Base-by-base conservation (phyloP, 2,888 invertebrate species). In the Parasteatoda lunata region DNA sequence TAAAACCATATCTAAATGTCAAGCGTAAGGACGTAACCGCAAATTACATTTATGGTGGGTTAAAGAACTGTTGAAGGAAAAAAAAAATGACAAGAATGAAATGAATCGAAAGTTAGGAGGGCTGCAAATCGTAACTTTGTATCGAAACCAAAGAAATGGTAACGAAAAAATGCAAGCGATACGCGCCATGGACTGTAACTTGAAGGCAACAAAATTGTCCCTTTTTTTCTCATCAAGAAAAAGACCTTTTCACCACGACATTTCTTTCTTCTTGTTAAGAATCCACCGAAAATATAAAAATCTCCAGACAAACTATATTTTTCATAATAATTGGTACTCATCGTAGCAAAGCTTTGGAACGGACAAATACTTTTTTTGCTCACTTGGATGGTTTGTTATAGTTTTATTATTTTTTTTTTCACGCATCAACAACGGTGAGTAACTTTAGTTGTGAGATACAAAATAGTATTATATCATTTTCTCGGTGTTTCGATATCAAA, bases 101-200 rank as follows among this genome's bases (percentile, higher is more conserved):
- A 52, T 59, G 65, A 71, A 48, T 48, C 5, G 15, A 48, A 59
- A 64, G 49, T 66, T 68, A 59, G 59, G 7, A 47, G 65, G 47
- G 45, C 30, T 45, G 5, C 47, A n/a, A 72, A 15, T 78, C 48
- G 64, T 48, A 64, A 85, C 76, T 85, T 85, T 85, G 85, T 77
- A 68, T 69, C 77, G 68, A 77, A 76, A 80, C 49, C 54, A 84
- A 59, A 77, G 49, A 72, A 47, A 48, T 73, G 54, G 13, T 76
- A 72, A 81, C 65, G 15, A 75, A 66, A 72, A 69, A 73, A 64
- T 64, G 48, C 59, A 73, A 54, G 66, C 80, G 80, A 66, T 54
- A 80, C 72, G 85, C 85, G 59, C 85, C 52, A 54, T 77, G 71
- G 72, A 86, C 80, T 86, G 80, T 69, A 86, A 86, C 85, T 77